Base-by-base conservation (phyloP, 1,140 invertebrate species). In the Ceratitis capitata region DNA sequence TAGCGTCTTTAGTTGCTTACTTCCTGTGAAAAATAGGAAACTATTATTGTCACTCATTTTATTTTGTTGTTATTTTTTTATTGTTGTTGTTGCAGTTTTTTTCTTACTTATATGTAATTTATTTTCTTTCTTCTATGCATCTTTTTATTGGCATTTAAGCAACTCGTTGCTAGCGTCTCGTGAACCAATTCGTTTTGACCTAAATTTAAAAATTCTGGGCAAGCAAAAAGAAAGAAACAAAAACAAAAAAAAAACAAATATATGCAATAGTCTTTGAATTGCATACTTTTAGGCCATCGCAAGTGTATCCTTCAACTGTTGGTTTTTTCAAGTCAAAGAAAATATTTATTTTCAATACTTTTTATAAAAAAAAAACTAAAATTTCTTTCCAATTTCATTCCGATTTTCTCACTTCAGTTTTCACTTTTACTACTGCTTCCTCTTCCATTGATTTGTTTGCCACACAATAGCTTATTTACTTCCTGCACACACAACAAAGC, bases 141-240 rank as follows among this genome's bases (percentile, higher is more conserved):
- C 7, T 74, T 39, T 74, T 78, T n/a, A n/a, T n/a, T n/a, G n/a
- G n/a, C n/a, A n/a, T n/a, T n/a, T 78, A 1, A 39, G 9, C 39
- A 39, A 32, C 7, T 45, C 69, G 14, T 32, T 42, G 16, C n/a
- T 45, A n/a, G 42, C n/a, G n/a, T 78, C 5, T 45, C 39, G 69
- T 78, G 69, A n/a, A 45, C 69, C 69, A 78, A 23, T 78, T 78
- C 69, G 42, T 23, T 78, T 14, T 78, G 69, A 78, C 69, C 69
- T 78, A 78, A 78, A 78, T 78, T n/a, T n/a, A 78, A 23, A 35
- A 14, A 45, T 78, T 78, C 69, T 78, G 69, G 42, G 69, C 26
- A 78, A 78, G 69, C 39, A 26, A 78, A 23, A n/a, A n/a, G n/a
- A n/a, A n/a, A n/a, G n/a, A n/a, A n/a, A n/a, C n/a, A n/a, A n/a